phyloP scores from a whole-genome alignment of 2,888 invertebrate species.

The Conomelus anceps region DNA sequence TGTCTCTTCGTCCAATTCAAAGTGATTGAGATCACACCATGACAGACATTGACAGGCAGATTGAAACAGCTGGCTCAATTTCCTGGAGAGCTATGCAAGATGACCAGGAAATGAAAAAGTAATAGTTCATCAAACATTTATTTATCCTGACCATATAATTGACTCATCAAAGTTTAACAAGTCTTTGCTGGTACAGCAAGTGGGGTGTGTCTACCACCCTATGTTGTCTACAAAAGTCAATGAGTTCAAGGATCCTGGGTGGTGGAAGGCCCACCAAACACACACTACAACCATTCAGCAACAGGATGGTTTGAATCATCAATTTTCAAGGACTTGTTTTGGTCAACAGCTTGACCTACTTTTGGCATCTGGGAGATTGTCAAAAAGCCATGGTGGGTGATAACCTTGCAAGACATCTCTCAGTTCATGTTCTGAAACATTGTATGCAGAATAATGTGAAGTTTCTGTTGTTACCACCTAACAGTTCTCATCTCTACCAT shows the following conservation, averaged over 20 bases:
- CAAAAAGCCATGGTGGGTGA: constrained; percentile 30
- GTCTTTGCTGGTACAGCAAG: too few species aligned
- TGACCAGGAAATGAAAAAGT: too few species aligned
- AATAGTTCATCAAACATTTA: too few species aligned
- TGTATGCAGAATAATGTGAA: background rate
- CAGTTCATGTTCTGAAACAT: background rate
- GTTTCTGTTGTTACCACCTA: background rate
- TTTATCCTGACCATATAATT: too few species aligned
- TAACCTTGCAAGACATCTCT: constrained; percentile 18
- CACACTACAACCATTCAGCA: constrained; percentile 40
- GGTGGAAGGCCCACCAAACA: constrained; percentile 39
- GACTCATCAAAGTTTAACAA: too few species aligned
- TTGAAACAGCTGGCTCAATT: constrained; percentile 42
- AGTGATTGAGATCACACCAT: constrained; percentile 48
- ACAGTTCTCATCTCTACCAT: too few species aligned
- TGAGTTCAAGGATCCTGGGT: too few species aligned
- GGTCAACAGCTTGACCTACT: constrained; percentile 29
- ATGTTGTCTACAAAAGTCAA: too few species aligned
- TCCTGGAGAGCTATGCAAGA: too few species aligned
- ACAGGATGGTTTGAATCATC: constrained; percentile 41
- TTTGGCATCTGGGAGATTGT: constrained; percentile 21
- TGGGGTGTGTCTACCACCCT: too few species aligned
- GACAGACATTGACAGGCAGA: constrained; percentile 49
- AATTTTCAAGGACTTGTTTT: constrained; percentile 39
- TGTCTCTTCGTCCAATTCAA: constrained; percentile 50